These are phyloP conservation scores for Troides aeacus DNA, from an alignment of 2,888 invertebrate species.

Conservation along the genomic window DNA sequence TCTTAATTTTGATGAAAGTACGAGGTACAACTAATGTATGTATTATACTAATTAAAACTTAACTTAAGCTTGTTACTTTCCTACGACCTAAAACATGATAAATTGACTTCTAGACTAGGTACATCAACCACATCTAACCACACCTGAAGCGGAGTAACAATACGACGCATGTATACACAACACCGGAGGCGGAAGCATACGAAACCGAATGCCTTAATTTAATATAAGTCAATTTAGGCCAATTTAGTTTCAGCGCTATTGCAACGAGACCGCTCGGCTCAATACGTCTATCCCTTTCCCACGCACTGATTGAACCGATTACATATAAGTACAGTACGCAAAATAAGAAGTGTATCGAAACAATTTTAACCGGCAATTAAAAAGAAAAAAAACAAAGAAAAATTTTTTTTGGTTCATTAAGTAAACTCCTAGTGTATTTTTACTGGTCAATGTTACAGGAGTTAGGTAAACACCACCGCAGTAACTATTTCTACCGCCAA, in stretches of 20 bases:
- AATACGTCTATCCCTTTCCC: slow-evolving; percentile 32
- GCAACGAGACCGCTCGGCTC: slow-evolving; percentile 47
- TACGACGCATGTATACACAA: slow-evolving; percentile 50
- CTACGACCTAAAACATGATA: not conserved
- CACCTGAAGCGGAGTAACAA: slow-evolving; percentile 9
- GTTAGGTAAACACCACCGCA: too few relatives aligned
- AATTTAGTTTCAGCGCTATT: slow-evolving; percentile 72
- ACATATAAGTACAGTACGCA: slow-evolving; percentile 12
- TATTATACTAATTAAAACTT: slow-evolving; percentile 11
- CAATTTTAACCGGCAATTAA: too few relatives aligned
- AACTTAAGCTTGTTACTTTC: not conserved
- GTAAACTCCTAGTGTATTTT: too few relatives aligned
- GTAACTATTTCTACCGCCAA: too few relatives aligned
- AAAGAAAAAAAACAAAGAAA: too few relatives aligned
- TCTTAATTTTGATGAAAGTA: slow-evolving; percentile 2
- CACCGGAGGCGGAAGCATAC: slow-evolving; percentile 60
- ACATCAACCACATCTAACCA: slow-evolving; percentile 10
- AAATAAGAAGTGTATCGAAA: slow-evolving; percentile 5
- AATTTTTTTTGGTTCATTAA: too few relatives aligned
- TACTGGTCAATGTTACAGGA: too few relatives aligned
- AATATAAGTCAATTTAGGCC: slow-evolving; percentile 76
- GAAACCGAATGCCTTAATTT: slow-evolving; percentile 76
- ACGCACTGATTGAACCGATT: slow-evolving; percentile 30
- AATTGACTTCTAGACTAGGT: not conserved
- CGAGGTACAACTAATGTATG: slow-evolving; percentile 3